Evolutionary conservation across 2,797 vertebrate genomes (phyloP).

Genomic region (Hydrocynus forskahlii): DNA sequence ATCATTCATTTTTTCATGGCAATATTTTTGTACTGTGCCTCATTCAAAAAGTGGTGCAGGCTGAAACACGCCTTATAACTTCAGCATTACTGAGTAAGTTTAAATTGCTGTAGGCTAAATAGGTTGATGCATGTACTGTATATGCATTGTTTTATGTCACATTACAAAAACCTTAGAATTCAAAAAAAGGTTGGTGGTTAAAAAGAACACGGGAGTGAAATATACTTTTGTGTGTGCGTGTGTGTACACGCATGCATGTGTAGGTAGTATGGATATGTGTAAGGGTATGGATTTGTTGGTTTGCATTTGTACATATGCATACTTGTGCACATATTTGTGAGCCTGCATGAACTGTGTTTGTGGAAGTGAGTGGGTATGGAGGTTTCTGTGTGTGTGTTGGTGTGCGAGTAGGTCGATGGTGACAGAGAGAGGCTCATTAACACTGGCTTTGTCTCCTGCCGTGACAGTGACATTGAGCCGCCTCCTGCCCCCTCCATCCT

Average conservation of each 20-base stretch:
- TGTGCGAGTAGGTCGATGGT: slow-evolving; percentile 42
- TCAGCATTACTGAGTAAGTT: no score
- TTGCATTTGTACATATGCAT: neutral
- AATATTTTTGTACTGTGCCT: no score
- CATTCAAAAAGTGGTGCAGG: no score
- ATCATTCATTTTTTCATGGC: no score
- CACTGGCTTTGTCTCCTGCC: slow-evolving; percentile 57
- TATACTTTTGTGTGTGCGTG: no score
- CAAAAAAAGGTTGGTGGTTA: no score
- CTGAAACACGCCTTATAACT: no score
- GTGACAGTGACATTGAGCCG: slow-evolving; percentile 59
- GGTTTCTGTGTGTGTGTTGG: slow-evolving; percentile 16
- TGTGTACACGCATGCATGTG: neutral
- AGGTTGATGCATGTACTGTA: no score
- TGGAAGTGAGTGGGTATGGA: slow-evolving; percentile 27
- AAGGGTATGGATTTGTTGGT: neutral
- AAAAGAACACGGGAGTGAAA: no score
- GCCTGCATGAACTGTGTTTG: neutral
- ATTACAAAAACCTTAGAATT: no score
- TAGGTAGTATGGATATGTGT: neutral
- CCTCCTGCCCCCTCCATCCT: slow-evolving; percentile 53
- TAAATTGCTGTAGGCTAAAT: no score
- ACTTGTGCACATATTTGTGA: neutral
- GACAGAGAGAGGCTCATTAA: slow-evolving; percentile 62
- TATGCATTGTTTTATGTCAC: no score